Percentiles rank a stretch among this genome's conserved stretches.
Evolutionary conservation across 2,797 vertebrate genomes (phyloP).

Genomic region (Pyrocephalus nanus): DNA sequence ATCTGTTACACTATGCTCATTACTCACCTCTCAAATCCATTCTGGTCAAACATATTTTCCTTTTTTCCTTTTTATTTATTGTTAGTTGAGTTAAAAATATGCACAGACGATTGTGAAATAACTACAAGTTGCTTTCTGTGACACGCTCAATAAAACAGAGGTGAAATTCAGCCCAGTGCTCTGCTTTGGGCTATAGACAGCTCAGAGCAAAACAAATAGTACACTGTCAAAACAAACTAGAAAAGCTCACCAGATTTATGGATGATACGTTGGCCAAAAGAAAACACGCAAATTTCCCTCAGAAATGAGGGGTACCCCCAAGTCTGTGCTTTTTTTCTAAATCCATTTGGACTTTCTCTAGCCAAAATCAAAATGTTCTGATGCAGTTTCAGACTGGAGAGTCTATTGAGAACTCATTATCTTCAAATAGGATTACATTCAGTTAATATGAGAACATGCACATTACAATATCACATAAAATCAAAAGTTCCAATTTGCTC

Average conservation of each 20-base stretch:
- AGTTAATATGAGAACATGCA: slow-evolving; percentile 82
- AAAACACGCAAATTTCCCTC: slow-evolving; percentile 1
- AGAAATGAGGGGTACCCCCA: slow-evolving; percentile 7
- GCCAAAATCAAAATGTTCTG: slow-evolving; percentile 70
- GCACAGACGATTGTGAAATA: slow-evolving; percentile 20
- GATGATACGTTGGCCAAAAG: slow-evolving; percentile 18
- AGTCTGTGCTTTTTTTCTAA: slow-evolving; percentile 58
- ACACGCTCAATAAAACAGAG: slow-evolving; percentile 22
- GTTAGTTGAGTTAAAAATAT: slow-evolving; percentile 50
- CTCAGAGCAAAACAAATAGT: slow-evolving; percentile 42
- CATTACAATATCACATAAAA: slow-evolving; percentile 82
- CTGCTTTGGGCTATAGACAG: slow-evolving; percentile 61
- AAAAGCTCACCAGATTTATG: slow-evolving; percentile 42
- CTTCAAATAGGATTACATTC: slow-evolving; percentile 83
- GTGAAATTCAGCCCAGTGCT: slow-evolving; percentile 42
- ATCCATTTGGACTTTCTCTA: slow-evolving; percentile 43
- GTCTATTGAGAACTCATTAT: slow-evolving; percentile 82
- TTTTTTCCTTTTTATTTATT: background rate
- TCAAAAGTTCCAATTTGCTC: slow-evolving; percentile 84
- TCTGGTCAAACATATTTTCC: background rate
- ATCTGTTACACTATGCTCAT: slow-evolving; percentile 53
- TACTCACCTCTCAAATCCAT: slow-evolving; percentile 50
- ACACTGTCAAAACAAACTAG: background rate
- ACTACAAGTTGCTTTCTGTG: background rate
- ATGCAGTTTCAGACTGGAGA: slow-evolving; percentile 70